Evolutionary conservation across 2,797 vertebrate genomes (phyloP), one percentile per base, ranked within the genome.

Genomic region (Rhinoraja longicauda): DNA sequence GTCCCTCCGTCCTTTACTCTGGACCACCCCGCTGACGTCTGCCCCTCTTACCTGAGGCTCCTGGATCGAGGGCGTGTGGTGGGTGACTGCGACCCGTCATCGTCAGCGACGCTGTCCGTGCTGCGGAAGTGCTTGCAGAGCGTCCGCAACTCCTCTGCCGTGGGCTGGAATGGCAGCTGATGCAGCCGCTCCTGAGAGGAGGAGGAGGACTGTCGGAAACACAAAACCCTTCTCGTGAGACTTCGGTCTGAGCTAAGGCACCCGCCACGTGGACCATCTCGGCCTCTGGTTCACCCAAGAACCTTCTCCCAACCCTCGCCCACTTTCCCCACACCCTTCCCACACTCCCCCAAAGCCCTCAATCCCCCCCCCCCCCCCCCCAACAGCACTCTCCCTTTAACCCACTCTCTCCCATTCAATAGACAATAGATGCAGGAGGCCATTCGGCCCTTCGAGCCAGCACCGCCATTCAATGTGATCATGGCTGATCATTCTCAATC

Each of bases 111-210:
- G n/a, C 97, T 98, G 95, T 99, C 99, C 0, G 98, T 97, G 95
- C 98, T 99, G 94, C 98, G 97, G 96, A 99, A 99, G 95, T 99
- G 99, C 95, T 97, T 98, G 95, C 98, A 99, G 94, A 99, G 97
- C 96, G 99, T 99, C 96, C 98, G 97, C 93, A 99, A 97, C 96
- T 99, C 98, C 36, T 99, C 99, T 24, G 98, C 97, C 0, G 99
- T 99, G 64, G 99, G 99, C 94, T 99, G 98, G 96, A 97, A 99
- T 82, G 98, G 99, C 95, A 99, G 97, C 96, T 99, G 99, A 96
- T 99, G 98, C 93, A 99, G 97, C 17, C 97, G 98, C 95, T 99
- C 99, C 96, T 99, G 98, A 93, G 99, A 99, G 94, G 99, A 99
- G 0, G 99, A 99, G 79, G 98, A 99, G 0, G 98, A 99, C 97